Conservation (phyloP, 1,140 invertebrate genomes). For the Andricus grossulariae region DNA sequence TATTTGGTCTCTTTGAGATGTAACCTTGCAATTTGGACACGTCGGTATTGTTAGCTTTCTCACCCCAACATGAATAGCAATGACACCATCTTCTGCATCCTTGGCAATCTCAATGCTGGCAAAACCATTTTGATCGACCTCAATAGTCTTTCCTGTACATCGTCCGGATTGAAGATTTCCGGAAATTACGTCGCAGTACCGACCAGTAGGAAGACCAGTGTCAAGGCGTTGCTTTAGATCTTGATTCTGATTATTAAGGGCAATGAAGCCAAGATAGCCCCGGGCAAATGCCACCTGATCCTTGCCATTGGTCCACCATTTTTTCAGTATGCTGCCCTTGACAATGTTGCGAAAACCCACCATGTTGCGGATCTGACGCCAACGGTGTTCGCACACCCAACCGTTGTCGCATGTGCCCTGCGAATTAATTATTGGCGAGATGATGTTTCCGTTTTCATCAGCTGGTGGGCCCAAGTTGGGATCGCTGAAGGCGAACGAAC, state of each 20-base stretch:
- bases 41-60: too few relatives aligned
- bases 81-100: constrained; percentile 81
- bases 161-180: constrained; percentile 78
- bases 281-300: constrained; percentile 86
- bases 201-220: constrained; percentile 82
- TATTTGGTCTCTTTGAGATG: too few relatives aligned
- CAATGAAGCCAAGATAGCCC: constrained; percentile 82
- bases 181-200: constrained; percentile 91
- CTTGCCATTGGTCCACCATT: constrained; percentile 85
- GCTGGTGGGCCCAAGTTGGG: too few relatives aligned
- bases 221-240: too few relatives aligned
- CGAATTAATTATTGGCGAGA: constrained; percentile 79
- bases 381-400: constrained; percentile 92
- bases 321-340: constrained; percentile 72
- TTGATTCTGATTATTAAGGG: too few relatives aligned
- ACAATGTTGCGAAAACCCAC: constrained; percentile 83
- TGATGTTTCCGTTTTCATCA: constrained; percentile 77
- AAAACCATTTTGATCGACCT: too few relatives aligned
- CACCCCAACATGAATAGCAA: constrained; percentile 86
- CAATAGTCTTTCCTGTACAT: constrained; percentile 84
- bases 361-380: constrained; percentile 87
- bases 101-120: too few relatives aligned
- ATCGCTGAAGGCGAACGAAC: constrained; percentile 82
- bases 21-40: too few relatives aligned
- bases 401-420: constrained; percentile 83